A percentile compares a stretch with the other conserved stretches of the same genome.
Evolutionary conservation across 2,113 vertebrate species (phyloP).

Genomic region (Perognathus longimembris): DNA sequence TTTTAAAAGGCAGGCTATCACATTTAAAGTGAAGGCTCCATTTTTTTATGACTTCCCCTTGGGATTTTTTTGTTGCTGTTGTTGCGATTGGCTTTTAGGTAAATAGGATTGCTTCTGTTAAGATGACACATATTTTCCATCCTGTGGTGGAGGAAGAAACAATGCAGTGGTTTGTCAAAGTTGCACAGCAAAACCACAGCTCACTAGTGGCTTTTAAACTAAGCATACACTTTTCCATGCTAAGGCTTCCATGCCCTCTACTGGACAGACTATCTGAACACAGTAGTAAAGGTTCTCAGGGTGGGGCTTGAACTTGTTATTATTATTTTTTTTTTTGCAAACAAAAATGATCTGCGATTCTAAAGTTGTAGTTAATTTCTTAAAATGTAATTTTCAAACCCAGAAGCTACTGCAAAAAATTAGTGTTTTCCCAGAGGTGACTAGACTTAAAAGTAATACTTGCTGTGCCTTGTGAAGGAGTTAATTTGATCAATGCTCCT

Average conservation of each 20-base stretch:
- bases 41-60: conserved; percentile 50
- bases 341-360: conserved; percentile 24
- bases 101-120: conserved; percentile 44
- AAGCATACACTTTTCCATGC: neutral
- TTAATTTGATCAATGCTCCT: conserved; percentile 15
- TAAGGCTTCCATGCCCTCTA: conserved; percentile 68
- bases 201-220: neutral
- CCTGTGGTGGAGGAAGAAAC: conserved; percentile 39
- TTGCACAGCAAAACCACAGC: neutral
- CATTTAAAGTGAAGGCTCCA: conserved; percentile 52
- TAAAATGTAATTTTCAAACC: conserved; percentile 23
- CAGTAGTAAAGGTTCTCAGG: neutral
- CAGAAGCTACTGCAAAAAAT: conserved; percentile 45
- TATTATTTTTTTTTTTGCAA: neutral
- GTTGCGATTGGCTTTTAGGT: conserved; percentile 58
- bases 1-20: neutral
- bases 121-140: conserved; percentile 71
- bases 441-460: neutral
- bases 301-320: neutral
- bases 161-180: conserved; percentile 34
- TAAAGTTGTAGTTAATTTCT: conserved; percentile 41
- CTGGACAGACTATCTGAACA: conserved; percentile 55
- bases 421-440: conserved; percentile 28
- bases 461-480: neutral
- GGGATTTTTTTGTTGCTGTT: conserved; percentile 29